Conservation (phyloP, 1,140 invertebrate genomes). For the Drosophila ananassae region DNA sequence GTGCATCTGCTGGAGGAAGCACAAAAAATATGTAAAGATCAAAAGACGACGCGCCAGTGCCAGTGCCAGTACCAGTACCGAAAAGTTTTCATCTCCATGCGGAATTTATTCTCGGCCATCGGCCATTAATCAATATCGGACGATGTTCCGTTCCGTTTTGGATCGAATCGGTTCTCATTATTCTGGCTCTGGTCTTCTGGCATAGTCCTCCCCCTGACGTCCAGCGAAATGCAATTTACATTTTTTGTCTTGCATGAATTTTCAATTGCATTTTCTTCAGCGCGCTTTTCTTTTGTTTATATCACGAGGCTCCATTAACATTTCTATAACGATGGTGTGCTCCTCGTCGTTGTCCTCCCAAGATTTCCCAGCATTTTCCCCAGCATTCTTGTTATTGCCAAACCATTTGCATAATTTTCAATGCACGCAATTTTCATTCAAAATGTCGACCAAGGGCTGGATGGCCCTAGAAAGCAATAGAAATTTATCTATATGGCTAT, state of each 20-base stretch:
- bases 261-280: constrained; percentile 60
- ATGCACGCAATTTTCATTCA: constrained; percentile 63
- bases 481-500: constrained; percentile 31
- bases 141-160: constrained; percentile 11
- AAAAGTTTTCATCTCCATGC: constrained; percentile 56
- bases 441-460: constrained; percentile 5
- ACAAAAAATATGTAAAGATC: constrained; percentile 46
- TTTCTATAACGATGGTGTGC: constrained; percentile 56
- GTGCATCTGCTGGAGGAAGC: constrained; percentile 24
- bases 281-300: constrained; percentile 18
- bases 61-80: constrained; percentile 1
- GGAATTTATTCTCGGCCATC: constrained; percentile 31
- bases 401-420: constrained; percentile 76
- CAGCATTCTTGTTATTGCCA: constrained; percentile 25
- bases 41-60: constrained; percentile 26
- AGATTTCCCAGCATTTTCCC: constrained; percentile 28
- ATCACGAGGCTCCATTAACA: constrained; percentile 56
- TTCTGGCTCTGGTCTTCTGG: background rate
- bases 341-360: constrained; percentile 1
- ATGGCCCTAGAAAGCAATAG: constrained; percentile 10
- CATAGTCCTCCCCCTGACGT: background rate
- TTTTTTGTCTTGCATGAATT: constrained; percentile 61
- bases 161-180: constrained; percentile 27
- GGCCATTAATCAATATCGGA: constrained; percentile 62
- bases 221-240: constrained; percentile 56